A percentile compares a stretch with the other conserved stretches of the same genome.
Evolutionary conservation across 2,888 invertebrate species (phyloP).

Genomic region (Cosmia trapezina): DNA sequence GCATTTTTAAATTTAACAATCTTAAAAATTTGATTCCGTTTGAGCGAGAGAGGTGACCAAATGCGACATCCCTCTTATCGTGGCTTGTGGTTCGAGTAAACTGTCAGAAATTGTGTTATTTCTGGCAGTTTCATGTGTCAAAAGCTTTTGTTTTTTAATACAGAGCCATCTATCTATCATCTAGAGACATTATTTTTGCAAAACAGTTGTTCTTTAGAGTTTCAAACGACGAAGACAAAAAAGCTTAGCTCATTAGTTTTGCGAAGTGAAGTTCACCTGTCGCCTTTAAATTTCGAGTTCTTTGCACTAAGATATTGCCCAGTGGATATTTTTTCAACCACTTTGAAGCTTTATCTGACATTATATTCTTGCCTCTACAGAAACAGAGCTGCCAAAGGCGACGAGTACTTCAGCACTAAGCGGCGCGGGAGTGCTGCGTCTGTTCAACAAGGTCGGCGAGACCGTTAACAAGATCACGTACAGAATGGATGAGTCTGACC

Average conservation of each 20-base stretch:
- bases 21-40: too few relatives aligned
- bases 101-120: too few relatives aligned
- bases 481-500: slow-evolving; percentile 99
- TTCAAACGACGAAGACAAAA: neutral
- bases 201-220: neutral
- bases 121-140: too few relatives aligned
- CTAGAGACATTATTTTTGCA: too few relatives aligned
- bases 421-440: slow-evolving; percentile 97
- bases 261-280: neutral
- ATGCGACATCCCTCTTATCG: too few relatives aligned
- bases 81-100: too few relatives aligned
- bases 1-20: too few relatives aligned
- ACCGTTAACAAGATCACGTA: slow-evolving; percentile 99
- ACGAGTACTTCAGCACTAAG: slow-evolving; percentile 98
- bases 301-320: neutral
- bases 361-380: slow-evolving; percentile 78
- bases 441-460: slow-evolving; percentile 99
- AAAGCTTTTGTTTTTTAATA: too few relatives aligned
- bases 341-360: neutral
- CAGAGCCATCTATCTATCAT: too few relatives aligned
- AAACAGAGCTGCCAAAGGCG: slow-evolving; percentile 97
- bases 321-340: neutral
- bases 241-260: neutral
- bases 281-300: neutral
- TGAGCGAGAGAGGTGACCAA: too few relatives aligned